Evolutionary conservation across 2,797 vertebrate species (phyloP), one percentile per base, ranked within the genome.

Genomic region (Pteronotus mesoamericanus): DNA sequence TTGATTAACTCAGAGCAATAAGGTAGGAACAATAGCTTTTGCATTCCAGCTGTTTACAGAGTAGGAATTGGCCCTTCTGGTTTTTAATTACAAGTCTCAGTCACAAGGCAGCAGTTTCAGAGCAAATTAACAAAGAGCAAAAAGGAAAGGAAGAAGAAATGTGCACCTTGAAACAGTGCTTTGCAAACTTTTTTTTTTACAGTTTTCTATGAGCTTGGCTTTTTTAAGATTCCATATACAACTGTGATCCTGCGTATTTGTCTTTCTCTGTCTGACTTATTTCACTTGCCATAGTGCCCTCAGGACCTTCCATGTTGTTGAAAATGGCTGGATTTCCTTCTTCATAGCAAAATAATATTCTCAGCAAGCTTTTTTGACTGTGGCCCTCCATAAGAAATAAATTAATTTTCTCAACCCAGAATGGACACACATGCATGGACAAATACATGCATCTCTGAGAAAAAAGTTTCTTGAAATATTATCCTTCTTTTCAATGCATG

Each of bases 41-140:
- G 19, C 48, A 68, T 94, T 66, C 48, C 59, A 72, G 39, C 48
- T 74, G 7, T 78, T 84, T 75, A 79, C 53, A 78, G 24, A 89
- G 24, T 83, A 74, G 89, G 59, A 89, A 55, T 26, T 84, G 22
- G 16, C 51, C 44, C 39, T 74, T 84, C 71, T 89, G 34, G 26
- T 88, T 86, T 88, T 48, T 86, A 94, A 37, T 79, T 51, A 79
- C 22, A 80, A 1, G 85, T 93, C 93, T 80, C 83, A 75, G 72
- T 89, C 34, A 72, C n/a, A 61, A 72, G 39, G 51, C 69, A 89
- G 61, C 32, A 59, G 11, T 94, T 91, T 90, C 34, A 80, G 69
- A 94, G 15, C 77, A 84, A 84, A 95, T 89, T 86, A 75, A 48
- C 59, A 61, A 89, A 83, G 68, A 71, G 8, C 16, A 4, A 72